Evolutionary conservation across 37 sponge, comb jelly and placozoan species (phyloP).

Genomic region (Bolinopsis microptera): DNA sequence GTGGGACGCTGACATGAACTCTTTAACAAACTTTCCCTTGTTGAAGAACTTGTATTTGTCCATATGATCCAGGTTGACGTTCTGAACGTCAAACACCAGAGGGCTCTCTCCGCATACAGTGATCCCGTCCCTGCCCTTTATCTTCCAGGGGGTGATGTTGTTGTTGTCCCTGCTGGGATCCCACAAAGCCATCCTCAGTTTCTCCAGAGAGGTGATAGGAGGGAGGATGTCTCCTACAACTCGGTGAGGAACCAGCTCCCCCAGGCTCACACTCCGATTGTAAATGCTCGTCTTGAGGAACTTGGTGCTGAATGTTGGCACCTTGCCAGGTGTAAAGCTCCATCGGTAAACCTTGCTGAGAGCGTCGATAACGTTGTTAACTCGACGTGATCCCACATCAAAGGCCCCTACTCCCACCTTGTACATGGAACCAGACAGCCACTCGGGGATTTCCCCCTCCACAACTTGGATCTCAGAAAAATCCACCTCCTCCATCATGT

Average conservation of each 20-base stretch:
- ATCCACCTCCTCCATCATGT: neutral
- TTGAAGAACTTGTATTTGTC: neutral
- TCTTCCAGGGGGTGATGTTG: constrained; percentile 27
- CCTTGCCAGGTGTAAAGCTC: neutral
- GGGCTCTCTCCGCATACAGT: neutral
- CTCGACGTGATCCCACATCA: neutral
- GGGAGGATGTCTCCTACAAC: neutral
- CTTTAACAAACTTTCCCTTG: constrained; percentile 12
- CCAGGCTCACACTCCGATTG: neutral
- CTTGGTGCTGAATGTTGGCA: constrained; percentile 1
- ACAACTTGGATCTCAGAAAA: neutral
- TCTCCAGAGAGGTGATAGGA: neutral
- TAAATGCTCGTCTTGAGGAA: constrained; percentile 23
- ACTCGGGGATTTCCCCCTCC: neutral
- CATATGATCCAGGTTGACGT: neutral
- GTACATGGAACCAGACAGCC: constrained; percentile 39
- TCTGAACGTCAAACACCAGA: constrained; percentile 1
- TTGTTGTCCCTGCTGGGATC: neutral
- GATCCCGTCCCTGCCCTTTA: constrained; percentile 28
- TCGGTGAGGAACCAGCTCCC: neutral
- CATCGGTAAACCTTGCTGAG: constrained; percentile 28
- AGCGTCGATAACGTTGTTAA: neutral
- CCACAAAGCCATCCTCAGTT: neutral
- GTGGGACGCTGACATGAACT: constrained; percentile 39
- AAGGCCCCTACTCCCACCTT: constrained; percentile 13